Evolutionary conservation across 2,113 vertebrate species (phyloP), one percentile per base, ranked within the genome.

Genomic region (Ophiodon elongatus): DNA sequence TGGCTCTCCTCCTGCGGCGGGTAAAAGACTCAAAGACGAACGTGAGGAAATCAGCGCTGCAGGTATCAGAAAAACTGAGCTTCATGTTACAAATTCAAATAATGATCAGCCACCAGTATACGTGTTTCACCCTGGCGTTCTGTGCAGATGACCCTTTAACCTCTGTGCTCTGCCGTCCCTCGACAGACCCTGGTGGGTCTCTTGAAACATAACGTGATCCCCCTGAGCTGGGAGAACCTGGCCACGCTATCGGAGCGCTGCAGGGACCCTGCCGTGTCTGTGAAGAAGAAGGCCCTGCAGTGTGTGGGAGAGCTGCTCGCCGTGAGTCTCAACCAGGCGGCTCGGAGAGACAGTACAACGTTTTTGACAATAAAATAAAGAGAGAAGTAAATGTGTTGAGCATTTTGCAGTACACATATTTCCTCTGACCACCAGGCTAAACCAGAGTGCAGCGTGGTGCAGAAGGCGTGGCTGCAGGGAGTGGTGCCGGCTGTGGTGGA

Each of bases 31-130:
- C 96, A 50, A 99, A 97, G 87, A 95, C 89, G 47, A 97, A 94
- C 0, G 97, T 99, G 73, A 96, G 98, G 90, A 99, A 97, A 88
- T 96, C 97, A 5, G 97, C 98, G 0, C 85, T 99, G 35, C 98
- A 99, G 98, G 98, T 99, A 89, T 41, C 27, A 4, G 8, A 5
- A 57, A 33, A 84, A 21, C 25, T 8, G 0, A 33, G 1, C 13
- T 39, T 47, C n/a, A 27, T 35, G 17, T 66, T n/a, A 7, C 6
- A 21, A 45, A 23, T 31, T n/a, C 1, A 33, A 65, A 52, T 25
- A 29, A 0, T 43, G 1, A 62, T 25, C 23, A 56, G 14, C 50
- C n/a, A 45, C 1, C 5, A 14, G 6, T 13, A 4, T 6, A 17
- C 43, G 33, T 47, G 11, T 57, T 59, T 39, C 17, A 7, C 9